phyloP scores from a whole-genome alignment of 2,113 vertebrate species.

The Mormyrus iriodes region DNA sequence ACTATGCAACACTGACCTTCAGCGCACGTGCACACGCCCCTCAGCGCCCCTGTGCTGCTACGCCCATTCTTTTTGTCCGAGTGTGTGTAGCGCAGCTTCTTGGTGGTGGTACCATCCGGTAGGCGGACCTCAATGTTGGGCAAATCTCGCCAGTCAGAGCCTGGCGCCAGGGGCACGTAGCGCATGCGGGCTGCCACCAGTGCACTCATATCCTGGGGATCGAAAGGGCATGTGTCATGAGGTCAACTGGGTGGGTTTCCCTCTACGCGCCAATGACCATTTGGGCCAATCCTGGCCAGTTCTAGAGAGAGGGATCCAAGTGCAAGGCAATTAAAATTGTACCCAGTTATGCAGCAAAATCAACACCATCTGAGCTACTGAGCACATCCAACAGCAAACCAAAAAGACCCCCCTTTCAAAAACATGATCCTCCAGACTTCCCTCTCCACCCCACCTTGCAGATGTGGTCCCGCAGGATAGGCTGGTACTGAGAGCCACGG shows the following conservation, averaged over 20 bases:
- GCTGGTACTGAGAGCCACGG: constrained; percentile 88
- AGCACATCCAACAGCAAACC: background rate
- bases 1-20: constrained; percentile 60
- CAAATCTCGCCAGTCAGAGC: constrained; percentile 91
- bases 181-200: constrained; percentile 90
- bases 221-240: background rate
- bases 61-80: constrained; percentile 80
- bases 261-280: background rate
- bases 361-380: background rate
- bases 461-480: constrained; percentile 94
- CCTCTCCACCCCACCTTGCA: constrained; percentile 73
- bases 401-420: background rate
- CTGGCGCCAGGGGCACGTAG: constrained; percentile 84
- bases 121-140: constrained; percentile 87
- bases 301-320: background rate
- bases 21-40: constrained; percentile 83
- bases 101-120: constrained; percentile 74
- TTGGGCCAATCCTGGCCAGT: background rate
- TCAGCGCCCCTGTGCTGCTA: constrained; percentile 71
- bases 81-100: constrained; percentile 81
- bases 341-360: background rate
- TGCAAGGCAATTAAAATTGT: background rate
- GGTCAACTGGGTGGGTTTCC: background rate
- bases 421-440: background rate
- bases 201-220: constrained; percentile 84